Base-by-base conservation (phyloP, 2,797 vertebrate genomes). In the Spondyliosoma cantharus region DNA sequence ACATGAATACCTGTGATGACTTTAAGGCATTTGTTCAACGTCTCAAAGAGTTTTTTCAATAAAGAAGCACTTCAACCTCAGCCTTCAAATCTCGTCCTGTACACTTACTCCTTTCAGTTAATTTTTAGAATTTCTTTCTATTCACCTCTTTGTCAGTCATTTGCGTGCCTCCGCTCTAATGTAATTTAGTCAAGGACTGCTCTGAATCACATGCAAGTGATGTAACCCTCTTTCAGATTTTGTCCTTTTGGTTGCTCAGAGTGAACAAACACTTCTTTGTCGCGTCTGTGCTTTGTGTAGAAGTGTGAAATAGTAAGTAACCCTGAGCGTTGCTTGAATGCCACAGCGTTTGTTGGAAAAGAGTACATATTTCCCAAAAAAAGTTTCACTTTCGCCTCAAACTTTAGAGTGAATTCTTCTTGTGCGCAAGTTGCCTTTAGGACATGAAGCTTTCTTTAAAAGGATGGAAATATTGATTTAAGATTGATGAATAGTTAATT, bases 241-340 rank as follows among this genome's bases (percentile, higher is more conserved):
- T 52, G 58, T 87, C 69, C 83, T 86, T 85, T 91, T 59, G 86
- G 84, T 93, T 87, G 79, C 74, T 80, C 50, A 9, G 71, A 72
- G 45, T 57, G 82, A 89, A 88, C 80, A 89, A 82, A 83, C 62
- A 84, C 81, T 50, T 75, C 80, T 85, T 81, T 78, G 46, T 70
- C 37, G 72, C 13, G 66, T 87, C 84, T 88, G 82, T 50, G 82
- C 80, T 81, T 86, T 88, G 88, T 82, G 80, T 63, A 63, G 86
- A 79, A 71, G 79, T 81, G 86, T 82, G 89, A 91, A 91, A 37
- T 70, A 92, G 79, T 37, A 85, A 80, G 69, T 79, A 92, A 92
- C 92, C 93, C 91, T 92, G 91, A 93, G 90, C 63, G 56, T 65
- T 77, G 62, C 59, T 87, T 85, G 79, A 88, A 83, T 82, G 83